Base-by-base conservation (phyloP, 2,797 vertebrate species). In the Jordanella pulchra region DNA sequence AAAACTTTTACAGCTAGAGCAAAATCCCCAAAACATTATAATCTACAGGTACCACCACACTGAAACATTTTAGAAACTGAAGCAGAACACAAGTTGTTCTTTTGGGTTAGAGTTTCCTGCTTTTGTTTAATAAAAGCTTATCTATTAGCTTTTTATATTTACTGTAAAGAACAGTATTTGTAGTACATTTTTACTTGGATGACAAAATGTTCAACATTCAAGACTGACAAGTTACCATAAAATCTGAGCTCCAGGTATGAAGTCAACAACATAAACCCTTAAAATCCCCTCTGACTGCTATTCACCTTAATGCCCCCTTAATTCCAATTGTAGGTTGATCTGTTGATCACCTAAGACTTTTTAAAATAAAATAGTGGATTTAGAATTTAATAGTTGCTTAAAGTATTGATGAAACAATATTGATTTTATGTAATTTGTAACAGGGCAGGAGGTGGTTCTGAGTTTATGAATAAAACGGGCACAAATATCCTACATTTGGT, bases 271-370 rank as follows among this genome's bases (percentile, higher is more conserved):
- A 21, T 50, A 7, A 18, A 58, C 55, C 28, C 15, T 27, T 17
- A 17, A 18, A 17, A 27, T 54, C n/a, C 12, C 12, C n/a, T 14
- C 4, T 54, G n/a, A 12, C 51, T 55, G 4, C 27, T 55, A 23
- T 53, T 7, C 23, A 2, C 7, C 23, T 53, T 2, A n/a, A 53
- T 53, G 1, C 23, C 10, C n/a, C n/a, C n/a, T n/a, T n/a, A n/a
- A n/a, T n/a, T n/a, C n/a, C n/a, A n/a, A n/a, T n/a, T 17, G 75
- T 71, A 45, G 30, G 35, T 48, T 23, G 11, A 3, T 51, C 72
- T 17, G 45, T 18, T 72, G 54, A 72, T 72, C 25, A 55, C n/a
- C 48, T 12, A 9, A 17, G 51, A 23, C 27, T 53, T 32, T 32
- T 23, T 10, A 23, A 27, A 42, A 50, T n/a, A 51, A 21, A 72